These are phyloP conservation scores for Acanthopleura granulata DNA, from an alignment of 2,888 invertebrate species.

Conservation along the genomic window DNA sequence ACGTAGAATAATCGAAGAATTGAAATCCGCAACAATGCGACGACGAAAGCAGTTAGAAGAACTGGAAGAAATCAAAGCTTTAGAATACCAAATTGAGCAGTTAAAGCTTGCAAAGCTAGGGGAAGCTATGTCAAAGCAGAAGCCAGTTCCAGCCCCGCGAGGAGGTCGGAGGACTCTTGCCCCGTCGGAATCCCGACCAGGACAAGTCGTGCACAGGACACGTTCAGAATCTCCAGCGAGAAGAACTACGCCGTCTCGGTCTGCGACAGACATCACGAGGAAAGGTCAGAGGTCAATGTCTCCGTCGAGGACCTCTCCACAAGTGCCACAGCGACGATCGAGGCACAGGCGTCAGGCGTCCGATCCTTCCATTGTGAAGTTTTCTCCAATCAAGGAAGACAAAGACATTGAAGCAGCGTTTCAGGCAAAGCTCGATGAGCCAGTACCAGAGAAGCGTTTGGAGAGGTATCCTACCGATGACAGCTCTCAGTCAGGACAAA, in stretches of 20 bases:
- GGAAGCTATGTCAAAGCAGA: neutral
- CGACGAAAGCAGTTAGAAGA: constrained; percentile 69
- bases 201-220: neutral
- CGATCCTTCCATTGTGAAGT: constrained; percentile 73
- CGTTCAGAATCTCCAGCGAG: neutral
- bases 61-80: constrained; percentile 67
- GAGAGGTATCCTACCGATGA: constrained; percentile 54
- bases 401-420: constrained; percentile 70
- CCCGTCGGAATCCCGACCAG: neutral
- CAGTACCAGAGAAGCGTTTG: constrained; percentile 26
- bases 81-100: constrained; percentile 63
- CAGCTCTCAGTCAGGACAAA: constrained; percentile 59
- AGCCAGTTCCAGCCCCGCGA: constrained; percentile 1
- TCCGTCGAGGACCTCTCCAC: constrained; percentile 58
- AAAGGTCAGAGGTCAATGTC: constrained; percentile 25
- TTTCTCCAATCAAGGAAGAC: constrained; percentile 73
- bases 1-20: constrained; percentile 70
- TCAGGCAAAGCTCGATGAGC: constrained; percentile 42
- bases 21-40: constrained; percentile 69
- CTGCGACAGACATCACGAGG: neutral
- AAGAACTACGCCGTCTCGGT: neutral
- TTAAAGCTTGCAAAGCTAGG: constrained; percentile 40
- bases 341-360: constrained; percentile 73
- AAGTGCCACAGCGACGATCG: constrained; percentile 61
- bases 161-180: constrained; percentile 6